Evolutionary conservation across 1,140 invertebrate genomes (phyloP).

Genomic region (Propsilocerus akamusi): DNA sequence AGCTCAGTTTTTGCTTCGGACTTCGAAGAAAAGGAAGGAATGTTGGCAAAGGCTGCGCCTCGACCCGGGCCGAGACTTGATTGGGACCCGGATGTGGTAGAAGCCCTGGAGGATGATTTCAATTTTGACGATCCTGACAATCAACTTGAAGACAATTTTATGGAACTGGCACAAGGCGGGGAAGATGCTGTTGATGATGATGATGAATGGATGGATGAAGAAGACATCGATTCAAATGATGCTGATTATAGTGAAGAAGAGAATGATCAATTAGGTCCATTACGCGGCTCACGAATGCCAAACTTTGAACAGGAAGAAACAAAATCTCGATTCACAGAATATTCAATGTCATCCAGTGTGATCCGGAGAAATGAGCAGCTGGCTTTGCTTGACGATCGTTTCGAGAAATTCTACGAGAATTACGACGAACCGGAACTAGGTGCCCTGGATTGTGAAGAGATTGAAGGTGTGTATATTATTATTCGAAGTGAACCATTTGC

Average conservation of each 20-base stretch:
- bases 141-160: conserved; percentile 79
- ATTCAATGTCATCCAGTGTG: conserved; percentile 86
- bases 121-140: conserved; percentile 68
- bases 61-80: conserved; percentile 54
- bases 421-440: conserved; percentile 87
- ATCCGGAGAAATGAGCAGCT: conserved; percentile 72
- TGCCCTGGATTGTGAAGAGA: conserved; percentile 72
- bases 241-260: conserved; percentile 28
- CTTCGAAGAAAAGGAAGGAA: conserved; percentile 71
- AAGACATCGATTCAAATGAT: conserved; percentile 24
- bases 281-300: conserved; percentile 27
- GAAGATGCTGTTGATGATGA: conserved; percentile 27
- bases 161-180: conserved; percentile 53
- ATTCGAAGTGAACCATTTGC: too few species aligned
- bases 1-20: conserved; percentile 82
- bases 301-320: conserved; percentile 51
- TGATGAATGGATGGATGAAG: conserved; percentile 25
- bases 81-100: conserved; percentile 84
- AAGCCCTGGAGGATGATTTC: conserved; percentile 85
- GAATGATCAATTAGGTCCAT: conserved; percentile 30
- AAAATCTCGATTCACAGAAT: conserved; percentile 79
- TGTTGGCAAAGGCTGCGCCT: conserved; percentile 74
- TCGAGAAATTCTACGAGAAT: conserved; percentile 73
- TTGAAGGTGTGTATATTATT: too few species aligned
- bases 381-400: conserved; percentile 68